phyloP scores from a whole-genome alignment of 2,888 invertebrate species.

The Eilema griseolum region DNA sequence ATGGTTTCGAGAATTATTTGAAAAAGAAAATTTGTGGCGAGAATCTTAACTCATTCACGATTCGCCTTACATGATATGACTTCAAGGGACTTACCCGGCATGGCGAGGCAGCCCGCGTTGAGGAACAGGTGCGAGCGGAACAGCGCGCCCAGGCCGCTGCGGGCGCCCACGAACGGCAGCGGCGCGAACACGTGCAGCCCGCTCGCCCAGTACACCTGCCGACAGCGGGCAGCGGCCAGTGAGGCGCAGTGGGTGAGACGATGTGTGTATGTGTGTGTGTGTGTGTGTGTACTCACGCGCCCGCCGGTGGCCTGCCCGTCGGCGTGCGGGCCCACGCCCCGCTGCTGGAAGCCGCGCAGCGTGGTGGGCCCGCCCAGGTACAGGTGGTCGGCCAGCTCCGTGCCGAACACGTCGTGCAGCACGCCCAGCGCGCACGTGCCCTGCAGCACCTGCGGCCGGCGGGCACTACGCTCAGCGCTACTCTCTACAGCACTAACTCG shows the following conservation, averaged over 20 bases:
- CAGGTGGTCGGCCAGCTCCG: conserved; percentile 40
- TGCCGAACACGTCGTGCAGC: conserved; percentile 77
- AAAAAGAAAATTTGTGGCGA: too few relatives aligned
- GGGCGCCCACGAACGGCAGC: conserved; percentile 94
- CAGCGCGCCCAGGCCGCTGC: conserved; percentile 93
- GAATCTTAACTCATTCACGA: too few relatives aligned
- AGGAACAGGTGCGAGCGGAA: conserved; percentile 96
- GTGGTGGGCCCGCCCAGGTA: conserved; percentile 45
- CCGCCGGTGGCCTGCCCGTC: conserved; percentile 45
- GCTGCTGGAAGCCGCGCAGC: conserved; percentile 39
- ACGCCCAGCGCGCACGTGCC: conserved; percentile 90
- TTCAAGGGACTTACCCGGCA: conserved; percentile 40
- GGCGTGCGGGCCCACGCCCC: conserved; percentile 40
- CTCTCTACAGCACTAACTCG: too few relatives aligned
- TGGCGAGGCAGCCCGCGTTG: conserved; percentile 93
- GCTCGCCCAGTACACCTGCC: conserved; percentile 93
- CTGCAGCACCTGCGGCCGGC: conserved; percentile 89
- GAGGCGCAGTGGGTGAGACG: not conserved
- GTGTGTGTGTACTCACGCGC: conserved; percentile 62
- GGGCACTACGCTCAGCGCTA: too few relatives aligned
- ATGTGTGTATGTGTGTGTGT: not conserved
- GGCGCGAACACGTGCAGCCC: conserved; percentile 96
- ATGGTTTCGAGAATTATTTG: too few relatives aligned
- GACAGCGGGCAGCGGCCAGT: not conserved
- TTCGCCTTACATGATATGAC: not conserved